These are phyloP conservation scores for Baronia brevicornis DNA, from an alignment of 2,888 invertebrate species.

Conservation along the genomic window DNA sequence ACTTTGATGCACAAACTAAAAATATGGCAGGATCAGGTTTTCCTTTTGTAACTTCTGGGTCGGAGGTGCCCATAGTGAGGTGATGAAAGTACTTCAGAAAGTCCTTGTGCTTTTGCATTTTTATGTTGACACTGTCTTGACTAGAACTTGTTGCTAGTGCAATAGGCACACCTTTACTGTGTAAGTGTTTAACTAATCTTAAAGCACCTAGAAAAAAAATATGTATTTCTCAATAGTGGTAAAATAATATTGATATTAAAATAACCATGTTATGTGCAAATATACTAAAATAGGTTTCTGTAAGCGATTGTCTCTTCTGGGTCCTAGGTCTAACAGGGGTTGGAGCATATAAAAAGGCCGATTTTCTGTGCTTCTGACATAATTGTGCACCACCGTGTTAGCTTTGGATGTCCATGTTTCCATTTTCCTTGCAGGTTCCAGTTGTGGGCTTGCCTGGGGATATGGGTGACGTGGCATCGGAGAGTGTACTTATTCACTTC, in stretches of 20 bases:
- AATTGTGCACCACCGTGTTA: too few species aligned
- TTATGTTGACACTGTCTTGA: constrained; percentile 80
- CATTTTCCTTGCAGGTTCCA: too few species aligned
- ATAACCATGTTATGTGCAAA: background rate
- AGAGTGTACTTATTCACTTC: too few species aligned
- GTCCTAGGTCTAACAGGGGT: too few species aligned
- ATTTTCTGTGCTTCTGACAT: too few species aligned
- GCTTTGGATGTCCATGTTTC: too few species aligned
- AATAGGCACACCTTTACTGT: constrained; percentile 83
- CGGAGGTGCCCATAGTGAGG: constrained; percentile 85
- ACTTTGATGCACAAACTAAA: constrained; percentile 83
- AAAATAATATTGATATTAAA: background rate
- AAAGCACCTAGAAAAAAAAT: constrained; percentile 79
- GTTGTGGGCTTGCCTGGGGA: too few species aligned
- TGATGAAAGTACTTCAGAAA: constrained; percentile 82
- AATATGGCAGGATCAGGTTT: constrained; percentile 94
- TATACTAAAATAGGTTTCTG: too few species aligned
- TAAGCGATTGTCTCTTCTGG: too few species aligned
- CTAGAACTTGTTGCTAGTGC: constrained; percentile 92
- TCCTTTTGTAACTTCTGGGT: constrained; percentile 87
- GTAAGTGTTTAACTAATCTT: constrained; percentile 83
- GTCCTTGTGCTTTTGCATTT: constrained; percentile 79
- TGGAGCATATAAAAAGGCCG: too few species aligned
- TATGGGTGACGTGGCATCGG: too few species aligned
- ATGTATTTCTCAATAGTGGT: background rate